Percentiles rank a stretch among this genome's conserved stretches.
These are phyloP conservation scores for Drosophila demipolita DNA, from an alignment of 2,888 invertebrate genomes.

Conservation along the genomic window DNA sequence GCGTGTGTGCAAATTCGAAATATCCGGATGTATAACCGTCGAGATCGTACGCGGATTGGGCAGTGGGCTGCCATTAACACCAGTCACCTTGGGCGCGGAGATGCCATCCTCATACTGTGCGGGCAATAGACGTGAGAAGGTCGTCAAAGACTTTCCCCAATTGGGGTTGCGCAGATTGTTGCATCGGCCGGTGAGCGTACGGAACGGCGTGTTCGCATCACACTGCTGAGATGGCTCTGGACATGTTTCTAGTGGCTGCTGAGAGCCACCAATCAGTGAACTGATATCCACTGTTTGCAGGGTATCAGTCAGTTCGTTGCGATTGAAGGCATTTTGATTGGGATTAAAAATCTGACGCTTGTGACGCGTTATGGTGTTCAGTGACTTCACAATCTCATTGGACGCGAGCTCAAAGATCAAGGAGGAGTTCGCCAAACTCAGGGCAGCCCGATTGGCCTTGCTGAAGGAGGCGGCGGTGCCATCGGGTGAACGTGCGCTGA, in stretches of 20 bases:
- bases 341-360: slow-evolving; percentile 91
- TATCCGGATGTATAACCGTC: slow-evolving; percentile 95
- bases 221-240: slow-evolving; percentile 90
- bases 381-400: slow-evolving; percentile 91
- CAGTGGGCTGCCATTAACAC: slow-evolving; percentile 90
- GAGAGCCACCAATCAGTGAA: slow-evolving; percentile 86
- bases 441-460: slow-evolving; percentile 93
- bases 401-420: slow-evolving; percentile 94
- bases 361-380: slow-evolving; percentile 86
- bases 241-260: slow-evolving; percentile 86
- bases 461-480: slow-evolving; percentile 96
- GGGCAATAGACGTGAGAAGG: slow-evolving; percentile 93
- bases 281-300: slow-evolving; percentile 92
- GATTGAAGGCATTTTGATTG: slow-evolving; percentile 86
- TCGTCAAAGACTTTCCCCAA: slow-evolving; percentile 93
- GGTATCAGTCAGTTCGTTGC: slow-evolving; percentile 90
- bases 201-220: slow-evolving; percentile 89
- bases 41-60: slow-evolving; percentile 95
- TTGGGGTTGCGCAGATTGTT: slow-evolving; percentile 94
- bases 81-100: slow-evolving; percentile 90
- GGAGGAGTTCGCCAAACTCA: slow-evolving; percentile 93
- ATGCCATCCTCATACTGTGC: slow-evolving; percentile 96
- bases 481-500: slow-evolving; percentile 93
- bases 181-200: slow-evolving; percentile 92
- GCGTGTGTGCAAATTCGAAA: slow-evolving; percentile 94